Evolutionary conservation across 2,797 vertebrate species (phyloP), one percentile per base, ranked within the genome.

Genomic region (Fistularia tabacaria): DNA sequence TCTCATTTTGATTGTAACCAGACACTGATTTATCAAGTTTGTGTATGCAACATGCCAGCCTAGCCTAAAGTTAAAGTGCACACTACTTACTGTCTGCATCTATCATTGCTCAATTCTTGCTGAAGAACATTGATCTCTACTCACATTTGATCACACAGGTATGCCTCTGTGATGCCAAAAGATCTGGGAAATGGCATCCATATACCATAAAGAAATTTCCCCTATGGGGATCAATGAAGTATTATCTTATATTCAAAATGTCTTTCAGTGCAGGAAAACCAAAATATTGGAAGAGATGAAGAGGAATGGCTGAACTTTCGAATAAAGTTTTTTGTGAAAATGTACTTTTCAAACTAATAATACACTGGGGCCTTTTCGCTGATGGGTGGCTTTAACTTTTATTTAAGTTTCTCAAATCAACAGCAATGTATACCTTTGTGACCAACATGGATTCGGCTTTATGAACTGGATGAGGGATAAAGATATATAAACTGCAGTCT

Each of bases 231-330:
- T n/a, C n/a, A n/a, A n/a, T n/a, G n/a, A n/a, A n/a, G n/a, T n/a
- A n/a, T n/a, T n/a, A 25, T 25, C 25, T 5, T 5, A 25, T 25
- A 25, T 25, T 25, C 49, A 49, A 38, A 36, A 60, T 51, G 25
- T 13, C 38, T 40, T 40, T 40, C 10, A 40, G 7, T 40, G 8
- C 7, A 7, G 39, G 25, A 51, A 47, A 25, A 25, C 25, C 25
- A 25, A 25, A 25, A 25, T 2, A 10, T 51, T 48, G 40, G 51
- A 51, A 42, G 7, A 13, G 8, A 13, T 59, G 40, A 54, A 49
- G 39, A 71, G 80, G 73, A 81, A 79, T 76, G 57, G 57, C 51
- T 45, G 11, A 12, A 57, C 38, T 58, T 14, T 46, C 14, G 8
- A 51, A 54, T 54, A 3, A 1, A 44, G 25, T 25, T 25, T 25